Evolutionary conservation across 1,140 invertebrate genomes (phyloP), one percentile per base, ranked within the genome.

Genomic region (Hycleus phaleratus): DNA sequence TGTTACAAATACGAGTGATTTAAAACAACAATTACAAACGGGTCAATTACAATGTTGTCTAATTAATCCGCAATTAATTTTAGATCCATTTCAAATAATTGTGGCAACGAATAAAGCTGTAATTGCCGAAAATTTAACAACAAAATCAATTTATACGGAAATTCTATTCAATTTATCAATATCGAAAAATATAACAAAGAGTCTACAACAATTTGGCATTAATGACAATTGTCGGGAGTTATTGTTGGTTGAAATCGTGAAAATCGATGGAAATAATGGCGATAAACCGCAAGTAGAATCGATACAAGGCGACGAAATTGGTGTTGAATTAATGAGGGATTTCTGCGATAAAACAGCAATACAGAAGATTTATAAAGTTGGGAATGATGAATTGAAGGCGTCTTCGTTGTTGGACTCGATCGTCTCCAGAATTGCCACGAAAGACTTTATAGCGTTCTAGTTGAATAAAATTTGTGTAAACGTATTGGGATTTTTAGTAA

Each of bases 91-190:
- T 63, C 86, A 88, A 78, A 67, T 86, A 2, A 73, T 75, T 3
- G 76, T 85, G 0, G 85, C 85, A 3, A 82, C 82, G 0, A 87
- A 87, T 64, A 85, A 82, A 72, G 84, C 85, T n/a, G 74, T 77
- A 0, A 58, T 81, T 2, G 74, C 77, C 7, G 73, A 78, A 49
- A 80, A 78, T 55, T 72, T 86, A 67, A 79, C 78, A 0, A 88
- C 86, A 3, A 81, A 78, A 64, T 81, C 74, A 38, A 64, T 87
- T 2, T 82, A 77, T 63, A 82, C 82, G 0, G 86, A 89, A 75
- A 79, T 87, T 38, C 65, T 89, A 32, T 88, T 80, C 64, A 85
- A 81, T 68, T 73, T 89, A 46, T 87, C 85, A 0, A 68, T 81
- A 9, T 81, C 82, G 0, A 85, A 83, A 67, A 87, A 86, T 65